Evolutionary conservation across 2,113 vertebrate species (phyloP).

Genomic region (Loxodonta africana): DNA sequence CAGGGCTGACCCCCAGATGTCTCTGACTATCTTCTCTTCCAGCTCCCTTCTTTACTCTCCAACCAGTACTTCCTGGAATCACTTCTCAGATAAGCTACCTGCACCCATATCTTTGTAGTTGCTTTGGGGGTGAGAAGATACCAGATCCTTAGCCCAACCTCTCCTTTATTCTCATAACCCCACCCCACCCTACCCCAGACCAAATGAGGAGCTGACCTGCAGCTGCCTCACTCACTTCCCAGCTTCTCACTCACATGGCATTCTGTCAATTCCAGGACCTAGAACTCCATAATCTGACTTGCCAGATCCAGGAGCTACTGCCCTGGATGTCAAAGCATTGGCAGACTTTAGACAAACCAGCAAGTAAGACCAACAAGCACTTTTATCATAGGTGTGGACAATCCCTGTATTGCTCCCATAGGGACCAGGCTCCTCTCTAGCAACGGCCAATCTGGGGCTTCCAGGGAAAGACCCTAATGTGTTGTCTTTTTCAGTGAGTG

Average conservation of each 20-base stretch:
- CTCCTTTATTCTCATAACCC: neutral
- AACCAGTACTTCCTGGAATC: no score
- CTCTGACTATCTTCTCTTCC: neutral
- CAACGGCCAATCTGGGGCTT: neutral
- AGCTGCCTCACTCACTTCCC: neutral
- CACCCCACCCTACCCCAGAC: no score
- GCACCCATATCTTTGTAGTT: neutral
- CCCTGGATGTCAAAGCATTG: neutral
- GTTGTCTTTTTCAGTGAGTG: neutral
- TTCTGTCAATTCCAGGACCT: neutral
- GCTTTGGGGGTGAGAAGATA: no score
- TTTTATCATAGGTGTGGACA: neutral
- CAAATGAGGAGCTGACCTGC: no score
- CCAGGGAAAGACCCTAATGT: neutral
- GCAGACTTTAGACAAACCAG: neutral
- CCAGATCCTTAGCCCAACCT: neutral
- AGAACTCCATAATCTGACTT: neutral
- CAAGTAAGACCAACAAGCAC: neutral
- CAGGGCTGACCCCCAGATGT: neutral
- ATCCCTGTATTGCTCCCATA: neutral
- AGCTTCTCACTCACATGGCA: neutral
- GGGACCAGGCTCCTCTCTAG: neutral
- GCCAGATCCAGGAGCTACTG: neutral
- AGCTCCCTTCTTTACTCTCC: neutral
- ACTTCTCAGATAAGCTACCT: neutral